Evolutionary conservation across 2,113 vertebrate species (phyloP).

Genomic region (Papio anubis): DNA sequence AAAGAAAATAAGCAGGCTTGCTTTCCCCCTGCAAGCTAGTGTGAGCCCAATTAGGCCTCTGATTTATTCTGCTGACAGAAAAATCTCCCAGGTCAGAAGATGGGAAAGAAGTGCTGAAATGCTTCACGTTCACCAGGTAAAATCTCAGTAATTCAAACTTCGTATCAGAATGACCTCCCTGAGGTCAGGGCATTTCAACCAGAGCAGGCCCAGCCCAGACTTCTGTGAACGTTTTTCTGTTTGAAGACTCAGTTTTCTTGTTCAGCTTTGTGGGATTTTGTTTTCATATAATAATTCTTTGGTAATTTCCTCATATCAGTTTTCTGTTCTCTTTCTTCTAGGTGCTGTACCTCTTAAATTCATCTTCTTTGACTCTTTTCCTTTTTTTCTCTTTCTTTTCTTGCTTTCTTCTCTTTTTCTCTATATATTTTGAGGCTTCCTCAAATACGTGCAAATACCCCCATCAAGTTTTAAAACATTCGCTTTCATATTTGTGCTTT

Average conservation of each 20-base stretch:
- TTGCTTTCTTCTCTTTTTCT: background rate
- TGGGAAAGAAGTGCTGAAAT: background rate
- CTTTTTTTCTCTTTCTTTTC: no score
- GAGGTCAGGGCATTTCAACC: rapidly evolving
- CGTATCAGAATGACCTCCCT: background rate
- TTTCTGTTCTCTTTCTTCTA: background rate
- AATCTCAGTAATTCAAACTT: background rate
- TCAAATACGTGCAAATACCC: background rate
- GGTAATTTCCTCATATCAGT: background rate
- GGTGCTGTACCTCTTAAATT: background rate
- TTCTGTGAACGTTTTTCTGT: rapidly evolving
- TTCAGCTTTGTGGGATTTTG: background rate
- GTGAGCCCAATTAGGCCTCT: background rate
- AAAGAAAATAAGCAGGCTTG: background rate
- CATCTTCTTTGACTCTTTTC: background rate
- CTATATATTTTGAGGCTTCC: background rate
- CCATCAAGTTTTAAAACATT: background rate
- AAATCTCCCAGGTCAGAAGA: background rate
- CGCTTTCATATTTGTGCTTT: background rate
- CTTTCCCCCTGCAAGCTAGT: background rate
- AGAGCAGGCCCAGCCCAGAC: background rate
- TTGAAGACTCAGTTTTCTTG: background rate
- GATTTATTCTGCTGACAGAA: background rate
- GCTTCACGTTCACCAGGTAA: background rate
- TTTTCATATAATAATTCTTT: background rate